Percentiles rank a stretch among this genome's conserved stretches.
Conservation (phyloP, 2,797 vertebrate species). For the Graptemys geographica region DNA sequence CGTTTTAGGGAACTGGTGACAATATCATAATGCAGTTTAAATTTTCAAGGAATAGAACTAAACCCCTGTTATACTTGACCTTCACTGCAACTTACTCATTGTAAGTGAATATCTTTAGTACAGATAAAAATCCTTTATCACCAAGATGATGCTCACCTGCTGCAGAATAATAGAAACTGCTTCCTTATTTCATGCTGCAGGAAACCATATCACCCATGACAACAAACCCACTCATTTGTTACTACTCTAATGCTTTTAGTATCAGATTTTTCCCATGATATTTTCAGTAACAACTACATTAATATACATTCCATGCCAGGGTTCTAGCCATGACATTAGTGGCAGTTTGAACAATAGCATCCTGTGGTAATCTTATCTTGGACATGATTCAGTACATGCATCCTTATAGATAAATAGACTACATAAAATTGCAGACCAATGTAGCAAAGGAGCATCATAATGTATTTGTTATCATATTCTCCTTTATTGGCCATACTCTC, state of each 20-base stretch:
- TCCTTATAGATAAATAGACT: slow-evolving; percentile 16
- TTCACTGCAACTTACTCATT: neutral
- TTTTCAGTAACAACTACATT: neutral
- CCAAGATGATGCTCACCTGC: neutral
- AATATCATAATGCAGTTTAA: neutral
- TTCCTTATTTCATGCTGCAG: slow-evolving; percentile 18
- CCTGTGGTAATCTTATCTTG: neutral
- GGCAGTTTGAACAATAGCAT: neutral
- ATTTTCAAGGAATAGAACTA: neutral
- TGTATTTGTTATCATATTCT: slow-evolving; percentile 15
- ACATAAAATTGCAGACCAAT: slow-evolving; percentile 18
- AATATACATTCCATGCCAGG: neutral
- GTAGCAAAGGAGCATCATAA: slow-evolving; percentile 31
- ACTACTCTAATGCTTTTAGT: neutral
- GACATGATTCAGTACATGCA: neutral
- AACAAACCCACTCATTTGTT: neutral
- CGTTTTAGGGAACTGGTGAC: neutral
- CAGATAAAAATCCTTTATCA: too few species aligned
- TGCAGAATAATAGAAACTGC: neutral
- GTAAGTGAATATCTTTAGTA: neutral
- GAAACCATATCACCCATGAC: slow-evolving; percentile 4
- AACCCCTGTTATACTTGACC: neutral
- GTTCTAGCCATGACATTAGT: neutral
- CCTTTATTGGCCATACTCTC: slow-evolving; percentile 6
- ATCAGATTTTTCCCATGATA: neutral